Evolutionary conservation across 1,140 invertebrate species (phyloP), one percentile per base, ranked within the genome.

Genomic region (Marisa cornuarietis): DNA sequence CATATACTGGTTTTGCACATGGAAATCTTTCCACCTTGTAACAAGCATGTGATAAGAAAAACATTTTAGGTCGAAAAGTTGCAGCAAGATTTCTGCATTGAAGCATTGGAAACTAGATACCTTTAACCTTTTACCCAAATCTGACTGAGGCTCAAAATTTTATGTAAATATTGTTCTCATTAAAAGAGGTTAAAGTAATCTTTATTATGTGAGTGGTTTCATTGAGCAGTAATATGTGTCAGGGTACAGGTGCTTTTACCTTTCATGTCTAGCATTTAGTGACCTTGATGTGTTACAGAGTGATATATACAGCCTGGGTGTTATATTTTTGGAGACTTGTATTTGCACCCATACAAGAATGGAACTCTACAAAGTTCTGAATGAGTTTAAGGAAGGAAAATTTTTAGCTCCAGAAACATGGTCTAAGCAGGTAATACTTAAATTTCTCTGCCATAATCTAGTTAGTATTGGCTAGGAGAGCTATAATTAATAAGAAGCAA

Each of bases 281-380:
- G 26, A 24, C n/a, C 14, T 54, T 68, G 13, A 68, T 52, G 13
- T 75, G 8, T 75, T 42, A n/a, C 58, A 75, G 69, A 31, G 69
- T 71, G 69, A 71, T 22, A 71, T 71, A 31, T 71, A 58, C 73
- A 75, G 58, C 52, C 20, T 58, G n/a, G 58, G 73, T 52, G 73
- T 58, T 16, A 61, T 75, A 9, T 75, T 75, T 14, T 14, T 75
- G 4, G 73, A 58, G 52, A 62, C 22, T 3, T 61, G 51, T 62
- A 18, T 58, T 11, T 49, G 52, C 51, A 58, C 61, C 20, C 9
- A 14, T 9, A 75, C 73, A 61, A 58, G 5, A 18, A 54, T n/a
- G 9, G 73, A 75, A 24, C n/a, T 58, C 18, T 22, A 24, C 14
- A n/a, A 61, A 13, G 14, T 58, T 10, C 42, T 61, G 20, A 24